Evolutionary conservation across 2,113 vertebrate genomes (phyloP), one percentile per base, ranked within the genome.

Genomic region (Murina feae): DNA sequence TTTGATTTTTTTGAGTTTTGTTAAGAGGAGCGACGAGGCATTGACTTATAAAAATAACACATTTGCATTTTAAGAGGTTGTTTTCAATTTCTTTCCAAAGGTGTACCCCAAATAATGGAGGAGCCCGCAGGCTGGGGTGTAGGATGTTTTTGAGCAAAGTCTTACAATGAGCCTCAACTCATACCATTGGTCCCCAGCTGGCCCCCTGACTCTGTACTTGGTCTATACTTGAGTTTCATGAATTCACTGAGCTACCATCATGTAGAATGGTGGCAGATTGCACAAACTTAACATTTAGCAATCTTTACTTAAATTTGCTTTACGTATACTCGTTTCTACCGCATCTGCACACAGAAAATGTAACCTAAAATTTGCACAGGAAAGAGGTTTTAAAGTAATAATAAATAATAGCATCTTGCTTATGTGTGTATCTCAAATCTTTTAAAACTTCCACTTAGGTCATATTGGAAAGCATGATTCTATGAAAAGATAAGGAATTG

Each of bases 401-500:
- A 49, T 60, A 49, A 55, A 21, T 74, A 82, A 51, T 63, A 47
- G 2, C 53, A 72, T 81, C 32, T 91, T 85, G 23, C 28, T 55
- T 55, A 25, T 13, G 12, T 86, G 47, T 86, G 7, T 79, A 92
- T 53, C 8, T 89, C 21, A 37, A 81, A 37, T 66, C 7, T 66
- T 79, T 89, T 88, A 47, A 90, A 55, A 65, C 32, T 80, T 78
- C 75, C 23, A 76, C 21, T 85, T 51, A 89, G 4, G 6, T 28
- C 20, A 76, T 51, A 30, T 93, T 28, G 65, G 65, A 93, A 76
- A 8, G 23, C 9, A 28, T 79, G 49, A 72, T n/a, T 81, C 44
- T 84, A 39, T 68, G 39, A 79, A 93, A 81, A 86, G 42, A 72
- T 68, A 89, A 90, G 32, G 6, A 95, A 71, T 49, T 88, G 9